These are phyloP conservation scores for Lepidocyrtinus sp. DNA, from an alignment of 2,888 invertebrate species.

Conservation along the genomic window DNA sequence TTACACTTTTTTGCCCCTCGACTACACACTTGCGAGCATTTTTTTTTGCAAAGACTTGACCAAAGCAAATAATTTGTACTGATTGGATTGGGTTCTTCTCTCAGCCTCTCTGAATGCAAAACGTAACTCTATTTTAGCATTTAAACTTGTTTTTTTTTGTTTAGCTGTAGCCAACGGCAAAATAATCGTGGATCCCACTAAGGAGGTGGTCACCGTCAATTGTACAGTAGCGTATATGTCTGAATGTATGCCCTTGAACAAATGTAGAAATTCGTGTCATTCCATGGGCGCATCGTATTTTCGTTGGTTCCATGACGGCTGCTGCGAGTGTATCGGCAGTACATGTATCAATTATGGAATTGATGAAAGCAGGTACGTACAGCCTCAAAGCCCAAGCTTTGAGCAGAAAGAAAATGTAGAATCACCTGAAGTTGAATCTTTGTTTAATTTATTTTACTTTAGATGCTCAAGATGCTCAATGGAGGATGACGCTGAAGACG, in stretches of 20 bases:
- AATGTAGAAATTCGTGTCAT: constrained; percentile 86
- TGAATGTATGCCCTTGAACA: constrained; percentile 89
- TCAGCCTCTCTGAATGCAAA: not conserved
- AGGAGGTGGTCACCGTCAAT: constrained; percentile 79
- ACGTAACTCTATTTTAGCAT: not conserved
- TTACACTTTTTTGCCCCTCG: not conserved
- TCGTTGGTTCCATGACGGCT: constrained; percentile 96
- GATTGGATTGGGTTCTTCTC: not conserved
- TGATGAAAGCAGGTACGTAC: constrained; percentile 84
- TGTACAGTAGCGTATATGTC: constrained; percentile 94
- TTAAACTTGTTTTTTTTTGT: constrained; percentile 4
- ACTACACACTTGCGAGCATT: not conserved
- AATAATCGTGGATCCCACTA: constrained; percentile 71
- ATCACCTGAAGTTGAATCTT: no score
- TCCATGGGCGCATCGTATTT: constrained; percentile 88
- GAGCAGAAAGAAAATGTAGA: no score
- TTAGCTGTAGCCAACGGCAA: constrained; percentile 66
- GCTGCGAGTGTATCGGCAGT: constrained; percentile 93
- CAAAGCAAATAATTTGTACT: not conserved
- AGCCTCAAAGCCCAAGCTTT: no score
- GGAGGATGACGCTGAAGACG: constrained; percentile 59
- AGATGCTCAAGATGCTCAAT: constrained; percentile 65
- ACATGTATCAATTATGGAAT: constrained; percentile 92
- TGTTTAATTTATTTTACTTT: constrained; percentile 23
- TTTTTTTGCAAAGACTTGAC: constrained; percentile 6